Evolutionary conservation across 1,140 invertebrate genomes (phyloP).

Genomic region (Panagrolaimus sp.): DNA sequence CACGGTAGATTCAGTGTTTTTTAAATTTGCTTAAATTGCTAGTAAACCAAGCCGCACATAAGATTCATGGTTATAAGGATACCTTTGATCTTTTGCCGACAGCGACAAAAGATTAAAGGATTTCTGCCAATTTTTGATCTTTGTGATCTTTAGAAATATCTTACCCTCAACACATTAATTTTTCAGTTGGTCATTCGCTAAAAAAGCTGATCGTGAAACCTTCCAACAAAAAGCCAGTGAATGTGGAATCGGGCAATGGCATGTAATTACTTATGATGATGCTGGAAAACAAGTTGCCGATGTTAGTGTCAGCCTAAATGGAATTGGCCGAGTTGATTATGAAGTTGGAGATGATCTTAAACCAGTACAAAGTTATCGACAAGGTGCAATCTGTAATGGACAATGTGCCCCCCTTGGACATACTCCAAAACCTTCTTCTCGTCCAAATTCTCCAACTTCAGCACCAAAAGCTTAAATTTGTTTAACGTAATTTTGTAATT

Average conservation of each 20-base stretch:
- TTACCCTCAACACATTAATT: slow-evolving; percentile 9
- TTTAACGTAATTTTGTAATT: too few species aligned
- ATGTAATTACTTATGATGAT: slow-evolving; percentile 30
- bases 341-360: slow-evolving; percentile 52
- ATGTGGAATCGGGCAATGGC: slow-evolving; percentile 39
- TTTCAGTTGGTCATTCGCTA: slow-evolving; percentile 47
- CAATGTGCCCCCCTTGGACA: slow-evolving; percentile 42
- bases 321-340: slow-evolving; percentile 52
- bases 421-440: not conserved
- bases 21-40: too few species aligned
- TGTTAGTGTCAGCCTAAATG: slow-evolving; percentile 45
- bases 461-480: too few species aligned
- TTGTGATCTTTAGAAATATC: not conserved
- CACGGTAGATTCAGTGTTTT: slow-evolving; percentile 36
- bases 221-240: slow-evolving; percentile 54
- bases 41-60: not conserved
- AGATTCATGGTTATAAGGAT: not conserved
- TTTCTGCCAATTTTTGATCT: too few species aligned
- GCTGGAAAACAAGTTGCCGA: slow-evolving; percentile 19
- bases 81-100: too few species aligned
- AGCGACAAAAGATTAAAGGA: too few species aligned
- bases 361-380: slow-evolving; percentile 45
- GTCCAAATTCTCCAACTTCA: not conserved
- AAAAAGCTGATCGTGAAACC: slow-evolving; percentile 49
- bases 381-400: slow-evolving; percentile 55